A percentile compares a stretch with the other conserved stretches of the same genome.
Conservation (phyloP, 2,888 invertebrate species). For the Drosophila nigricruria region DNA sequence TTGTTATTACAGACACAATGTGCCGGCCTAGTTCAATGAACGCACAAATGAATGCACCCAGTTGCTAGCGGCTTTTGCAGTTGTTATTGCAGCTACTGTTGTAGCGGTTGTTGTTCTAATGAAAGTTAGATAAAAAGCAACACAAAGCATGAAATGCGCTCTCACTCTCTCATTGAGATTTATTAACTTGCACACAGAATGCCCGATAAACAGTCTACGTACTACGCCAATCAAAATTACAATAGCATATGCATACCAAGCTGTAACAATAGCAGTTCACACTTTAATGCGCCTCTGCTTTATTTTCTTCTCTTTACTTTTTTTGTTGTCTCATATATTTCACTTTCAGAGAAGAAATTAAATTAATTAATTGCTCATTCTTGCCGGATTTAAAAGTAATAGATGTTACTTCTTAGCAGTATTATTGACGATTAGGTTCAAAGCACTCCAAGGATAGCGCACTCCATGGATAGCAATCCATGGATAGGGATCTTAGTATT, state of each 20-base stretch:
- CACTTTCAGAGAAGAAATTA: background rate
- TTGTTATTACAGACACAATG: conserved; percentile 55
- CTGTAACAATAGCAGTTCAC: conserved; percentile 14
- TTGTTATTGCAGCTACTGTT: conserved; percentile 39
- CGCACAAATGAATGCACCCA: conserved; percentile 67
- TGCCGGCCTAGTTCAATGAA: conserved; percentile 77
- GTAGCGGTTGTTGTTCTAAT: conserved; percentile 59
- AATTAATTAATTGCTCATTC: background rate
- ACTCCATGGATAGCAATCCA: too few relatives aligned
- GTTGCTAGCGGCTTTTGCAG: conserved; percentile 35
- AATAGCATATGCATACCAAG: conserved; percentile 14
- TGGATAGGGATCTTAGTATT: too few relatives aligned
- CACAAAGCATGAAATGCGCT: conserved; percentile 28
- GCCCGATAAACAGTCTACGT: conserved; percentile 38
- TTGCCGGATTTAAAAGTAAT: background rate
- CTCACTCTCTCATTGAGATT: conserved; percentile 45
- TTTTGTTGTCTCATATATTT: background rate
- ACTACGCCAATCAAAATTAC: conserved; percentile 22
- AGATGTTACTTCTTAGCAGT: background rate
- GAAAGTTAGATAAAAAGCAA: conserved; percentile 72
- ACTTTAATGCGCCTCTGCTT: background rate
- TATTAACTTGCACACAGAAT: conserved; percentile 52
- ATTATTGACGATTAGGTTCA: background rate
- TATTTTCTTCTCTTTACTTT: background rate
- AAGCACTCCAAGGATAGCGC: too few relatives aligned